phyloP scores from a whole-genome alignment of 2,113 vertebrate species.

The Paradisaea rubra region DNA sequence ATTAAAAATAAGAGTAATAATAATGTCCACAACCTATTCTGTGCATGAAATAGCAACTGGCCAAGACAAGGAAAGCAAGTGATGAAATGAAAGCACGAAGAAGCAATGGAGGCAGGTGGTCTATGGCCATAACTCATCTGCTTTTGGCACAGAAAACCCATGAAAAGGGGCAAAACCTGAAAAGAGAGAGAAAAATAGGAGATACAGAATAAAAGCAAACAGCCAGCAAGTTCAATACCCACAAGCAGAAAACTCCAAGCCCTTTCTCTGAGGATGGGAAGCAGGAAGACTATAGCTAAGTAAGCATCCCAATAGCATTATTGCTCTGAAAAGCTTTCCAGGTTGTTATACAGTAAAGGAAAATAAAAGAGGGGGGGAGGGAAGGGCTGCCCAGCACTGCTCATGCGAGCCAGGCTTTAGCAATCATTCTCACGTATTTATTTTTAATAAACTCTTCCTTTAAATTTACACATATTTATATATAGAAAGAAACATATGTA shows the following conservation, averaged over 20 bases:
- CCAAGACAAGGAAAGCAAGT: not conserved
- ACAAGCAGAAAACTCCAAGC: not conserved
- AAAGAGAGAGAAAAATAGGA: not conserved
- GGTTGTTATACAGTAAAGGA: not conserved
- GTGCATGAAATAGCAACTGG: not conserved
- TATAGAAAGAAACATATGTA: rapidly evolving
- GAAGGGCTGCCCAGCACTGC: not conserved
- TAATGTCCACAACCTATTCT: not conserved
- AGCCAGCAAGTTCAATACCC: not conserved
- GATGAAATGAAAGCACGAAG: not conserved
- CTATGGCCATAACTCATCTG: not conserved
- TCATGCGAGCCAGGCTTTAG: constrained; percentile 1
- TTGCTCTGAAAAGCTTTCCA: not conserved
- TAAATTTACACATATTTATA: not conserved
- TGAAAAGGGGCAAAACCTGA: not conserved
- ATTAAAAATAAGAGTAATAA: not conserved
- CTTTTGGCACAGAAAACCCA: not conserved
- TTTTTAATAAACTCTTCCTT: not conserved
- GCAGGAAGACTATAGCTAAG: not conserved
- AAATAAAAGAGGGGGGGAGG: not conserved
- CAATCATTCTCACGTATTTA: not conserved
- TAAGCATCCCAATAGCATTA: not conserved
- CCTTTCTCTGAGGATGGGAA: not conserved
- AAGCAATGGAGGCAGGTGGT: not conserved
- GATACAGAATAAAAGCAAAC: not conserved